These are phyloP conservation scores for Delichon dasypus DNA, from an alignment of 2,797 vertebrate species.

Conservation along the genomic window DNA sequence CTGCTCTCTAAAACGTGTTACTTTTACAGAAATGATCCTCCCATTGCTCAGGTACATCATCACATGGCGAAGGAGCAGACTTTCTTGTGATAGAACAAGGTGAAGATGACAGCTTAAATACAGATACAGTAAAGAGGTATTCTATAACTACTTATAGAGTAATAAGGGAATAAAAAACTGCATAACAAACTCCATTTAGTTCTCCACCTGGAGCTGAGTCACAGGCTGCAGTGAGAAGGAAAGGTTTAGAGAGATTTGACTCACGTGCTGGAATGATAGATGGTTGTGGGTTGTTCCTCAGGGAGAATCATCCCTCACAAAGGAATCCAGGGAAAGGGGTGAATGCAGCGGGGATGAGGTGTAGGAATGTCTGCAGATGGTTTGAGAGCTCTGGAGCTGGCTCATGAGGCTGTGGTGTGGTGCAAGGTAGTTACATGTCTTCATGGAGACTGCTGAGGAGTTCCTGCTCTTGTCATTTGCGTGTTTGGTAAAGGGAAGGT, in stretches of 20 bases:
- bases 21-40: not conserved
- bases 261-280: not conserved
- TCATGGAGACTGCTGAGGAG: not conserved
- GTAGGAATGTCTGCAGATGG: not conserved
- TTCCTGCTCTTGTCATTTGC: not conserved
- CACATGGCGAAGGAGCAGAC: not conserved
- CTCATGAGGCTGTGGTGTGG: not conserved
- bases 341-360: not conserved
- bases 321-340: not conserved
- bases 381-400: not conserved
- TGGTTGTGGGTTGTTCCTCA: not conserved
- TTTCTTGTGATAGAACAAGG: constrained; percentile 14
- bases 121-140: constrained; percentile 10
- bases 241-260: not conserved
- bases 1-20: not conserved
- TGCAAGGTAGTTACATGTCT: not conserved
- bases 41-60: not conserved
- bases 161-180: not conserved
- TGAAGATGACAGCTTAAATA: constrained; percentile 13
- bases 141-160: constrained; percentile 7
- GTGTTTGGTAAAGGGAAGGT: not conserved
- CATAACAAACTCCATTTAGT: not conserved
- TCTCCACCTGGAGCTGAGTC: constrained; percentile 37
- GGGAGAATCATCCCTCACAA: not conserved
- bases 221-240: not conserved